Base-by-base conservation (phyloP, 2,113 vertebrate species). In the Platysteira castanea region DNA sequence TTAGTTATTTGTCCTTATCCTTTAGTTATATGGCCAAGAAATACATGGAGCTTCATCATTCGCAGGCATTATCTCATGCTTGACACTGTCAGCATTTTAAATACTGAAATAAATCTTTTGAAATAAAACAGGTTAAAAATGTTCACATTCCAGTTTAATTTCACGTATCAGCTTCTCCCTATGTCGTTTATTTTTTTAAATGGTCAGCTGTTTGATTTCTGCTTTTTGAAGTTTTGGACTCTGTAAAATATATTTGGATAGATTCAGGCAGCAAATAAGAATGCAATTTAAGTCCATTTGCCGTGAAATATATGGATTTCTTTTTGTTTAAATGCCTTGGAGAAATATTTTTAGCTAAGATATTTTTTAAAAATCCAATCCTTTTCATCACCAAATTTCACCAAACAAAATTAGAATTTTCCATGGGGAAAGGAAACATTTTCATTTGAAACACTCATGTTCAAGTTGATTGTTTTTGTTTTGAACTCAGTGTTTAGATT, bases 91-190 rank as follows among this genome's bases (percentile, higher is more conserved):
- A 46, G 37, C 8, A 39, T 44, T 20, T 15, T 49, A 65, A 91
- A 53, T 44, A 41, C 7, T 60, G 16, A 47, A 78, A 75, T 35
- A 75, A 52, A 9, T 17, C 0, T 49, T 75, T 75, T 61, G 15
- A 79, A 82, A 68, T 17, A 60, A 11, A 82, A 21, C 1, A 35
- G 4, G 6, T 42, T 41, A 70, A 28, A 56, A 54, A 54, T 31
- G 19, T 56, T 79, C 19, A 64, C 2, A 15, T 70, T 82, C 75
- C 23, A 11, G 3, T 74, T 87, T 70, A 49, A 33, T 67, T 87
- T 76, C 19, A 35, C 0, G 0, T 33, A 12, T 41, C 42, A 54
- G 31, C 3, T 49, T 47, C 39, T 14, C 13, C 2, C 6, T 56
- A 1, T 41, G 10, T 7, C 41, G 6, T 7, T 60, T 4, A 7